Evolutionary conservation across 2,888 invertebrate species (phyloP).

Genomic region (Clivina fossor): DNA sequence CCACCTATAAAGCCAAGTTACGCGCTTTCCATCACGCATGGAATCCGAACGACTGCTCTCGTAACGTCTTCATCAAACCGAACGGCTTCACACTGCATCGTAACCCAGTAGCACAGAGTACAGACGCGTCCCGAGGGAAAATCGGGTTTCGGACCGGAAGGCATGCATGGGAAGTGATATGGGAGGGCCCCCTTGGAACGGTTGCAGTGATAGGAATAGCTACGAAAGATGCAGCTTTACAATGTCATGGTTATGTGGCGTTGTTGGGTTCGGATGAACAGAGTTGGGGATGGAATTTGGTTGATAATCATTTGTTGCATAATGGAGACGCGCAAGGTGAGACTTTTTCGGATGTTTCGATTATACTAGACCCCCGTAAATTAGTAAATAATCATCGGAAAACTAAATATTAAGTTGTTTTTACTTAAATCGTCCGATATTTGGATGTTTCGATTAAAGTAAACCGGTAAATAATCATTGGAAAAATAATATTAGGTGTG

Average conservation of each 20-base stretch:
- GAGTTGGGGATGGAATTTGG: constrained; percentile 99
- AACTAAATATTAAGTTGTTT: too few relatives aligned
- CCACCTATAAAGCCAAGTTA: constrained; percentile 90
- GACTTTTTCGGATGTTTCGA: too few relatives aligned
- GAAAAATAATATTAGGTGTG: too few relatives aligned
- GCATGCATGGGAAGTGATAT: constrained; percentile 97
- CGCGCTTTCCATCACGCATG: constrained; percentile 93
- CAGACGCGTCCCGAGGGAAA: constrained; percentile 90
- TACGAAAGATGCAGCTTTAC: constrained; percentile 89
- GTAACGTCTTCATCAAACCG: constrained; percentile 94
- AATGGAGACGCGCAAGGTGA: constrained; percentile 94
- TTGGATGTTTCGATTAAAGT: too few relatives aligned
- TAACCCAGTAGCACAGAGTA: constrained; percentile 98
- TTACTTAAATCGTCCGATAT: too few relatives aligned
- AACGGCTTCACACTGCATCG: constrained; percentile 97
- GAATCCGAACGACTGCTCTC: constrained; percentile 96
- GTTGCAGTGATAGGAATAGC: constrained; percentile 97
- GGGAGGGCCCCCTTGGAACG: constrained; percentile 98
- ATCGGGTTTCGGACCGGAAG: constrained; percentile 88
- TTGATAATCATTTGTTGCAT: constrained; percentile 94
- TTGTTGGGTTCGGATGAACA: constrained; percentile 93
- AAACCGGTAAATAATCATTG: too few relatives aligned
- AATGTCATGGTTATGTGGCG: constrained; percentile 94
- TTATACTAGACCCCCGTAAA: too few relatives aligned
- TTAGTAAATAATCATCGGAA: too few relatives aligned